Evolutionary conservation across 2,113 vertebrate genomes (phyloP).

Genomic region (Brienomyrus brachyistius): DNA sequence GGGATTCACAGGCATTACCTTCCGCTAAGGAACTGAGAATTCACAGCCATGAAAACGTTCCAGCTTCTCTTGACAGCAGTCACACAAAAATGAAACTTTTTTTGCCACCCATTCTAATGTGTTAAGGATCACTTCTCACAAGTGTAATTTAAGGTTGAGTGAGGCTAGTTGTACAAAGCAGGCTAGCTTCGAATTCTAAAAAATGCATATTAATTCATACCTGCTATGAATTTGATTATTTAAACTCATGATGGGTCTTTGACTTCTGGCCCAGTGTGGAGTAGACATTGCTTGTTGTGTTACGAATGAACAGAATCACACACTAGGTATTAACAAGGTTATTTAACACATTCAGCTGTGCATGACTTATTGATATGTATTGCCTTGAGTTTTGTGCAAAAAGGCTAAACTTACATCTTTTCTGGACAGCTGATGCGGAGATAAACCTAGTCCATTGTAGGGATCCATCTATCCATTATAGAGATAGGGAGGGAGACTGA

Average conservation of each 20-base stretch:
- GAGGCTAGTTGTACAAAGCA: neutral
- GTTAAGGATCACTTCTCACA: neutral
- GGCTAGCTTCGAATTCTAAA: neutral
- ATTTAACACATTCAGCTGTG: neutral
- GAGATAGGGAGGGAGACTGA: too few species aligned
- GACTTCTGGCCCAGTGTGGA: neutral
- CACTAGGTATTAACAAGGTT: neutral
- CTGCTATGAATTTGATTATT: neutral
- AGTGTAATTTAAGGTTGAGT: neutral
- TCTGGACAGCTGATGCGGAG: neutral
- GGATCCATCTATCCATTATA: too few species aligned
- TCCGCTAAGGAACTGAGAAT: slow-evolving; percentile 6
- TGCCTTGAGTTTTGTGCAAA: neutral
- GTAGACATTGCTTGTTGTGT: neutral
- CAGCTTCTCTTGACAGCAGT: slow-evolving; percentile 2
- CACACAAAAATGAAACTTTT: neutral
- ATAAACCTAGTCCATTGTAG: neutral
- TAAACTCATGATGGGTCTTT: neutral
- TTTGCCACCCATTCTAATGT: neutral
- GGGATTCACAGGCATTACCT: slow-evolving; percentile 10
- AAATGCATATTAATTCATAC: neutral
- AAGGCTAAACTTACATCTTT: neutral
- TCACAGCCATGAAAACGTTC: neutral
- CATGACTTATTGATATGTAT: neutral
- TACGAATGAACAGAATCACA: neutral